These are phyloP conservation scores for Ctenicera cuprea DNA, from an alignment of 2,888 invertebrate genomes.

Conservation along the genomic window DNA sequence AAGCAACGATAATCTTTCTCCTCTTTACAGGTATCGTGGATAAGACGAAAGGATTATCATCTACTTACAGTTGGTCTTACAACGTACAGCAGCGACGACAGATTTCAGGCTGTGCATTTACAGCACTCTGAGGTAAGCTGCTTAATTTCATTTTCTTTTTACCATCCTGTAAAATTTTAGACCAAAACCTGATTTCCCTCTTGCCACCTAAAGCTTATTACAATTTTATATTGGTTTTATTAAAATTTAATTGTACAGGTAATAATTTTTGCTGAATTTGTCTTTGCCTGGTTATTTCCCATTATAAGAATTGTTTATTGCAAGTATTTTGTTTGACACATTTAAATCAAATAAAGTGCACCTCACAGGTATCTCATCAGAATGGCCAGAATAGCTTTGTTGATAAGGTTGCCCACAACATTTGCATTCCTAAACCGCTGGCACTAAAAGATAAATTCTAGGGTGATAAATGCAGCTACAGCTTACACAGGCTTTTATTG, in stretches of 20 bases:
- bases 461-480: conserved; percentile 45
- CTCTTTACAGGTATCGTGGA: conserved; percentile 86
- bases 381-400: too few species aligned
- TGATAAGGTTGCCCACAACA: too few species aligned
- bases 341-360: too few species aligned
- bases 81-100: conserved; percentile 92
- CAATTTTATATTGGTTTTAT: too few species aligned
- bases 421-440: too few species aligned
- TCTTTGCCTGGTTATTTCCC: too few species aligned
- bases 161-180: conserved; percentile 6
- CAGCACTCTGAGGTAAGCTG: conserved; percentile 86
- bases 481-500: conserved; percentile 54
- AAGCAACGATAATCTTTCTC: conserved; percentile 25
- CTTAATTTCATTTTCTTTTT: conserved; percentile 32
- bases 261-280: too few species aligned
- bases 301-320: too few species aligned
- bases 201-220: background rate
- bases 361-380: too few species aligned
- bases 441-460: background rate
- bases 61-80: conserved; percentile 90
- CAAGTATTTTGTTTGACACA: too few species aligned
- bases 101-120: conserved; percentile 90
- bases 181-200: conserved; percentile 12
- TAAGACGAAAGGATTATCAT: conserved; percentile 89
- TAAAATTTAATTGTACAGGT: background rate